These are phyloP conservation scores for Acanthacorydalis orientalis DNA, from an alignment of 2,888 invertebrate genomes.

Conservation along the genomic window DNA sequence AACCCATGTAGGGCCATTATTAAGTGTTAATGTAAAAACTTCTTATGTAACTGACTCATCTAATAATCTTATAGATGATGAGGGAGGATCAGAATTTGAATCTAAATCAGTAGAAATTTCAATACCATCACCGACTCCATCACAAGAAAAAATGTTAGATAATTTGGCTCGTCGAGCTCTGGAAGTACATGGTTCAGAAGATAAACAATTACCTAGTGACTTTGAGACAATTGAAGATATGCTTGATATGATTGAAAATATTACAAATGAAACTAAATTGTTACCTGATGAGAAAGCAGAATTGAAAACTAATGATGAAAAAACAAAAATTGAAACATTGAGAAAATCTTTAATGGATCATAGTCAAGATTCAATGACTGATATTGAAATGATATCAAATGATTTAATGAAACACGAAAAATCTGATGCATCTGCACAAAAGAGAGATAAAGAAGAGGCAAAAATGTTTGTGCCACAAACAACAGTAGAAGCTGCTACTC, in stretches of 20 bases:
- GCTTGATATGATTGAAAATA: conserved; percentile 51
- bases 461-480: not conserved
- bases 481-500: conserved; percentile 14
- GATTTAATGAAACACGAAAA: conserved; percentile 13
- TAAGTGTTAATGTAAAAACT: conserved; percentile 30
- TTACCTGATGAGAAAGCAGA: not conserved
- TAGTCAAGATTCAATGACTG: conserved; percentile 10
- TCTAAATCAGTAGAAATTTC: conserved; percentile 48
- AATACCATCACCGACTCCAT: conserved; percentile 46
- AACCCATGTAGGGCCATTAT: conserved; percentile 14
- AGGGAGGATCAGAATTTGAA: conserved; percentile 35
- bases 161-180: conserved; percentile 44
- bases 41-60: conserved; percentile 38
- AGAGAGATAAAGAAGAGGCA: conserved; percentile 7
- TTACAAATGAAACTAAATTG: conserved; percentile 19
- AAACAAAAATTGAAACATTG: conserved; percentile 9
- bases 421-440: conserved; percentile 13
- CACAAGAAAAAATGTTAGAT: conserved; percentile 44
- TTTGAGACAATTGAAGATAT: conserved; percentile 53
- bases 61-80: conserved; percentile 37
- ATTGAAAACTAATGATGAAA: conserved; percentile 7
- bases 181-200: conserved; percentile 30
- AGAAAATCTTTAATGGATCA: conserved; percentile 11
- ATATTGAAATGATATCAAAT: conserved; percentile 11
- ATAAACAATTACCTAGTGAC: conserved; percentile 30